These are phyloP conservation scores for Sciaenops ocellatus DNA, from an alignment of 2,797 vertebrate genomes.

Conservation along the genomic window DNA sequence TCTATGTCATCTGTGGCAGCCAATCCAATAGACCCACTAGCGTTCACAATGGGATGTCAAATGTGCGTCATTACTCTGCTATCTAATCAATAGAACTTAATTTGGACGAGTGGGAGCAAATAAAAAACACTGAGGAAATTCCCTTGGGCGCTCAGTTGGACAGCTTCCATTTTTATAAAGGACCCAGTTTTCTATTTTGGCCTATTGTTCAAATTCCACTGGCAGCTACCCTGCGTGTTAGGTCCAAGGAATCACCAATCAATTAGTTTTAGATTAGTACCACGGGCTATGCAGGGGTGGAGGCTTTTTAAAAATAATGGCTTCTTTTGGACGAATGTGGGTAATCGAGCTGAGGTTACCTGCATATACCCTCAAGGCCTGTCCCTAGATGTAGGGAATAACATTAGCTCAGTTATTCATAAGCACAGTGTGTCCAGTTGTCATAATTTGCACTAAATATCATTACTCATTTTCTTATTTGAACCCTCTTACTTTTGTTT, in stretches of 20 bases:
- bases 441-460: slow-evolving; percentile 27
- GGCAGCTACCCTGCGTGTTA: slow-evolving; percentile 22
- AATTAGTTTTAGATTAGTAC: slow-evolving; percentile 68
- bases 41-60: slow-evolving; percentile 48
- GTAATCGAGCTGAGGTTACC: slow-evolving; percentile 29
- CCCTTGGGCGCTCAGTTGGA: slow-evolving; percentile 35
- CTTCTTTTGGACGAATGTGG: slow-evolving; percentile 50
- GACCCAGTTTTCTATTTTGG: slow-evolving; percentile 37
- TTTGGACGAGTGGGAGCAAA: slow-evolving; percentile 44
- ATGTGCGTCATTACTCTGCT: slow-evolving; percentile 52
- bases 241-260: slow-evolving; percentile 57
- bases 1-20: slow-evolving; percentile 45
- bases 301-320: slow-evolving; percentile 59
- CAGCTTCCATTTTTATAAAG: slow-evolving; percentile 40
- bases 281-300: slow-evolving; percentile 40
- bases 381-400: slow-evolving; percentile 42
- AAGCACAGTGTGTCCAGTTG: slow-evolving; percentile 33
- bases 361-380: slow-evolving; percentile 31
- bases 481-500: slow-evolving; percentile 8
- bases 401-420: slow-evolving; percentile 53
- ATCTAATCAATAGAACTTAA: slow-evolving; percentile 67
- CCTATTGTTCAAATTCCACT: slow-evolving; percentile 52
- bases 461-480: slow-evolving; percentile 36
- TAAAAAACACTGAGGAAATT: slow-evolving; percentile 43
- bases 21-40: slow-evolving; percentile 48